Base-by-base conservation (phyloP, 2,888 invertebrate genomes). In the Sympetrum striolatum region DNA sequence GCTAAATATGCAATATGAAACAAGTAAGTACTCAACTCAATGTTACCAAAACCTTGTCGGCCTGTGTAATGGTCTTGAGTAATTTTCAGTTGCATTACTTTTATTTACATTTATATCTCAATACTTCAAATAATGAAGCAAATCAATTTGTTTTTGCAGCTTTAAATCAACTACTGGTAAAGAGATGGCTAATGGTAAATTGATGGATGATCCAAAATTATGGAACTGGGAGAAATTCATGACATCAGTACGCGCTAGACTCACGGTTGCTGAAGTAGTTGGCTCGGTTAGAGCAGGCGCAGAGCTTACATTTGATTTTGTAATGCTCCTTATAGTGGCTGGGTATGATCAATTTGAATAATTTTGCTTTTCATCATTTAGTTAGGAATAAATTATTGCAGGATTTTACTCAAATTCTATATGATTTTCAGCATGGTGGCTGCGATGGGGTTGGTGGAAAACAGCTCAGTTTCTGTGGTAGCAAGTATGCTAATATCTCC, bases 401-500 rank as follows among this genome's bases (percentile, higher is more conserved):
- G 4, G 12, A 31, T 25, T 31, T 25, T 31, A 22, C 73, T 73
- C 4, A 18, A 18, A 53, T 60, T 90, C 90, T 90, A 91, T 92
- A 90, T 91, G 81, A 31, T 22, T 93, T 94, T 35, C 92, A 96
- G 96, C 90, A 93, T 96, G 90, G 95, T 97, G 81, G 96, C 97
- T 81, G 96, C 96, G 2, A 94, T 97, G 91, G 97, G 97, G 1
- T 93, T 97, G 91, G 95, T 96, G 12, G 97, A 97, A 93, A 96
- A 96, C 93, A 97, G 96, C 92, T 96, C 96, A 12, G 96, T 97
- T 15, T 95, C 96, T 91, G 94, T 97, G 79, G 96, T 97, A 8
- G 97, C 97, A 90, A 97, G 97, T 93, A 97, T 97, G 97, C 95
- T 97, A 31, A 96, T 97, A 91, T 97, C 97, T 0, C 97, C 97